Evolutionary conservation across 2,888 invertebrate species (phyloP), one percentile per base, ranked within the genome.

Genomic region (Stegophylla sp.): DNA sequence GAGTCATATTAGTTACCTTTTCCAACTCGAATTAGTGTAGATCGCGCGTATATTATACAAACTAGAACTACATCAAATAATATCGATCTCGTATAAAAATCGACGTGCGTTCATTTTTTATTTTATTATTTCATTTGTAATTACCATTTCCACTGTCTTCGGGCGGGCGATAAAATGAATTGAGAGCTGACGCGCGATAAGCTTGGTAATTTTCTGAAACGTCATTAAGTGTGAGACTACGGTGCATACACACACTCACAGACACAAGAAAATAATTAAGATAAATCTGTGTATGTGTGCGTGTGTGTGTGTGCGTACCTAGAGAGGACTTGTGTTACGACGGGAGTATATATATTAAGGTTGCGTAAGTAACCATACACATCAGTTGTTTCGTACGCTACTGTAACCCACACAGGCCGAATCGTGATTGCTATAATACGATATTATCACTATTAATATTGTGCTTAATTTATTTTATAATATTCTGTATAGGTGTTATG

Each of bases 311-410:
- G 53, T 53, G 71, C 23, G 23, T 53, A 20, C 7, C 15, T 23
- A 23, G 23, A 23, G 43, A 20, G 20, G 15, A 20, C 15, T 61
- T 15, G 13, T 28, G 26, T 61, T 15, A 17, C 17, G 28, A 9
- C 56, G 9, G 9, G 48, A 45, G 66, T 20, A 17, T 20, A 12
- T 48, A 66, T 20, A 63, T 12, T 15, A 34, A 34, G 1, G 20
- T 26, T 9, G 26, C 45, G 48, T 41, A 56, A 20, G 51, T 12
- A 56, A 23, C n/a, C 17, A 13, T 9, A n/a, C 20, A 20, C 56
- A 56, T 71, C 71, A 71, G 71, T 71, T 41, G 71, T 53, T 41
- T 56, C 20, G 15, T 45, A 56, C 20, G 23, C 15, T 23, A 43
- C 43, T 26, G 17, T 17, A 17, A 28, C 56, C 12, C 28, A 48